Evolutionary conservation across 1,140 invertebrate species (phyloP).

Genomic region (Neodiprion pinetum): DNA sequence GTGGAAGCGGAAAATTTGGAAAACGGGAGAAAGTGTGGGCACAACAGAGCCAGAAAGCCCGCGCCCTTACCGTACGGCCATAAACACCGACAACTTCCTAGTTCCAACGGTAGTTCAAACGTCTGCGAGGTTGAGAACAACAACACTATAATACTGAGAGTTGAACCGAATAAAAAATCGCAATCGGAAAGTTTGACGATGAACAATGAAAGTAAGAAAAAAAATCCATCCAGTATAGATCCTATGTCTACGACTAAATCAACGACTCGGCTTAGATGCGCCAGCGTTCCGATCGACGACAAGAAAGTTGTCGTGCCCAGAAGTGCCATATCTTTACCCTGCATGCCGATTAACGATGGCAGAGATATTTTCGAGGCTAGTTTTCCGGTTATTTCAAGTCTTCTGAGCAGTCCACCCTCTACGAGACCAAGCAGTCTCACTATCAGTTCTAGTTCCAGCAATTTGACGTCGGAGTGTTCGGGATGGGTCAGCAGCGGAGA

Average conservation of each 20-base stretch:
- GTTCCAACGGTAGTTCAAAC: conserved; percentile 28
- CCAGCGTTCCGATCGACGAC: conserved; percentile 56
- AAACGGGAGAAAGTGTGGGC: conserved; percentile 39
- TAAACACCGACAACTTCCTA: conserved; percentile 29
- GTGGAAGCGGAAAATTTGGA: conserved; percentile 43
- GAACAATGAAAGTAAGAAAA: neutral
- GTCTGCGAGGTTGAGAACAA: conserved; percentile 56
- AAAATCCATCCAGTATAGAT: neutral
- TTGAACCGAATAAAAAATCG: conserved; percentile 42
- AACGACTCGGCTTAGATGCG: conserved; percentile 55
- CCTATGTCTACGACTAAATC: conserved; percentile 12
- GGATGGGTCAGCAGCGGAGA: conserved; percentile 76
- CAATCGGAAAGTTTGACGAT: neutral
- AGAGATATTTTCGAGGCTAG: conserved; percentile 44
- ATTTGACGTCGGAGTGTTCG: conserved; percentile 75
- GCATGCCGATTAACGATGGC: conserved; percentile 57
- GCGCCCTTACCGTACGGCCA: conserved; percentile 50
- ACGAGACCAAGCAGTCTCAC: conserved; percentile 54
- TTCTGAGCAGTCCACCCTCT: conserved; percentile 50
- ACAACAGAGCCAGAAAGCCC: conserved; percentile 42
- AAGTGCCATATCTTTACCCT: conserved; percentile 57
- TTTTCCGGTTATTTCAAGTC: conserved; percentile 42
- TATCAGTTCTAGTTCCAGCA: conserved; percentile 69
- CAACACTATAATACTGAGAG: conserved; percentile 53
- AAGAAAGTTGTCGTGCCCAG: conserved; percentile 53